phyloP scores from a whole-genome alignment of 2,113 vertebrate genomes.

The Neolamprologus tretocephalus region DNA sequence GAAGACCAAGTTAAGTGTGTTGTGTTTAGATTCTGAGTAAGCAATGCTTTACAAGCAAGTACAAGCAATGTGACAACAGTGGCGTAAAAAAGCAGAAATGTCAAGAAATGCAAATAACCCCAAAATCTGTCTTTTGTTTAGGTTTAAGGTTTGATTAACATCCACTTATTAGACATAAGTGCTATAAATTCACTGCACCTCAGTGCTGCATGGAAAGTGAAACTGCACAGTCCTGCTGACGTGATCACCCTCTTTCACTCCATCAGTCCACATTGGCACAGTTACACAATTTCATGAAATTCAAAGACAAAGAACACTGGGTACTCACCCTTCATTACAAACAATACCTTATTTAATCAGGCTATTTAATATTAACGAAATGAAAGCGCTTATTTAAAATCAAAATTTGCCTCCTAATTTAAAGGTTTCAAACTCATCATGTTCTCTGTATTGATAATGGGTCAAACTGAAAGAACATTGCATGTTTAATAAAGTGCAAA shows the following conservation, averaged over 20 bases:
- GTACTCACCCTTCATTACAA: not conserved
- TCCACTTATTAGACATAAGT: not conserved
- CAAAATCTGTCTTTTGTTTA: not conserved
- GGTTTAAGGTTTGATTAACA: not conserved
- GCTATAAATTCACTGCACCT: not conserved
- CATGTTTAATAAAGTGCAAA: slow-evolving; percentile 15
- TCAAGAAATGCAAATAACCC: not conserved
- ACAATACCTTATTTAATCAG: not conserved
- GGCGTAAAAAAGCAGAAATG: not conserved
- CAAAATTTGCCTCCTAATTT: not conserved
- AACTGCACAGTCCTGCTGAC: slow-evolving; percentile 17
- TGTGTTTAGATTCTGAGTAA: not conserved
- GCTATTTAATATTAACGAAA: not conserved
- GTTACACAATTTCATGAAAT: not conserved
- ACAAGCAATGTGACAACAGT: not conserved
- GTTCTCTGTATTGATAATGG: not conserved
- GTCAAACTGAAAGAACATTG: not conserved
- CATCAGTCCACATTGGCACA: not conserved
- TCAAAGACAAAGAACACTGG: not conserved
- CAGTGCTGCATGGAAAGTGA: not conserved
- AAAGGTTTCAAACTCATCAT: not conserved
- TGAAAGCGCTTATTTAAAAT: not conserved
- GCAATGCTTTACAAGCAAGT: not conserved
- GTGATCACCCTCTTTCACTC: not conserved
- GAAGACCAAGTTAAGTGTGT: not conserved